These are phyloP conservation scores for Naso thynnoides DNA, from an alignment of 2,797 vertebrate genomes.

Conservation along the genomic window DNA sequence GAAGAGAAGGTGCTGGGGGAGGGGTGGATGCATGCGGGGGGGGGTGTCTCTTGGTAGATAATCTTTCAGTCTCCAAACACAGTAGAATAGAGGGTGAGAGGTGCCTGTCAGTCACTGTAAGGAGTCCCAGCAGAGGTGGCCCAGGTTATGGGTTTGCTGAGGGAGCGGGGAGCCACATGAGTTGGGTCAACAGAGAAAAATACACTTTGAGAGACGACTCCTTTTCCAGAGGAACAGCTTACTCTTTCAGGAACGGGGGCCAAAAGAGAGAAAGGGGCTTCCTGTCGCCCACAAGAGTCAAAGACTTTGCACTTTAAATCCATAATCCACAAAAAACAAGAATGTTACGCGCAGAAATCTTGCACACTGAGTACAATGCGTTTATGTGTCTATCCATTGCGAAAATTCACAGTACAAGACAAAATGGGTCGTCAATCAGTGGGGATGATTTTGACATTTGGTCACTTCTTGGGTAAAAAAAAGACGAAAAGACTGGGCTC, in stretches of 20 bases:
- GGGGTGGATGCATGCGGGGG: conserved; percentile 12
- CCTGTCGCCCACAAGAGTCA: too few species aligned
- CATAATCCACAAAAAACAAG: too few species aligned
- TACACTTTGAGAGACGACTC: background rate
- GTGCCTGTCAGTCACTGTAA: conserved; percentile 69
- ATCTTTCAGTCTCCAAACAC: conserved; percentile 65
- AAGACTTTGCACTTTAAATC: too few species aligned
- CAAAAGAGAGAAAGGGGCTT: background rate
- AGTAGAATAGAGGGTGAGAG: conserved; percentile 56
- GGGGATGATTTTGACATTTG: too few species aligned
- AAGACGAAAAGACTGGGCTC: too few species aligned
- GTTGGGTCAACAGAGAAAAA: conserved; percentile 14
- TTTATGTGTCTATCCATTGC: too few species aligned
- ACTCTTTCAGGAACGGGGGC: background rate
- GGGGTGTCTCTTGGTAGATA: conserved; percentile 42
- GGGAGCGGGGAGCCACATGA: conserved; percentile 27
- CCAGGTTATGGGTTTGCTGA: conserved; percentile 28
- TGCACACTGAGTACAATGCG: too few species aligned
- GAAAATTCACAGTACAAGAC: too few species aligned
- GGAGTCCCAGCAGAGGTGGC: conserved; percentile 56
- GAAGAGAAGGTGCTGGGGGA: conserved; percentile 10
- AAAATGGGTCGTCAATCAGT: too few species aligned
- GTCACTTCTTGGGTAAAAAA: too few species aligned
- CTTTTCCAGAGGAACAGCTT: background rate
- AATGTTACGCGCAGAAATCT: too few species aligned